A percentile compares a stretch with the other conserved stretches of the same genome.
Evolutionary conservation across 2,797 vertebrate genomes (phyloP).

Genomic region (Cercopithecus diana): DNA sequence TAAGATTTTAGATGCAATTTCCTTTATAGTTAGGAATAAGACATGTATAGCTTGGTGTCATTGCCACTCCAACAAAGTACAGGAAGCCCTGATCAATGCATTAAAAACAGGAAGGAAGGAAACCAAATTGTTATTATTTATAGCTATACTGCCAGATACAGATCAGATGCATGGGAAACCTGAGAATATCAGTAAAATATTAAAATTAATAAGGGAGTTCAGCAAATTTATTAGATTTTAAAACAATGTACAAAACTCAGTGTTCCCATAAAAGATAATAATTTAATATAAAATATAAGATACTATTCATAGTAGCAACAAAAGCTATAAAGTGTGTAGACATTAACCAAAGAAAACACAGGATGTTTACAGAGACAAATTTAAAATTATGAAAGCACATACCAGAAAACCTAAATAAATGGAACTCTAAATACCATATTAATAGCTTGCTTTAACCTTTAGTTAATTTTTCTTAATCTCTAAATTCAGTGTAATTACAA

Average conservation of each 20-base stretch:
- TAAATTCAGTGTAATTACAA: background rate
- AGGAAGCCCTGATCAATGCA: background rate
- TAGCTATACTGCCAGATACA: background rate
- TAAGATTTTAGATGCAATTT: constrained; percentile 12
- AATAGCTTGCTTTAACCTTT: background rate
- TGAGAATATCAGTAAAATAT: background rate
- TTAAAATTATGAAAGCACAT: background rate
- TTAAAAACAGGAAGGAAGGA: constrained; percentile 34
- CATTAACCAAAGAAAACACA: background rate
- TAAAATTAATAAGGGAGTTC: background rate
- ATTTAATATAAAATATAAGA: background rate
- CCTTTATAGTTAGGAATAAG: background rate
- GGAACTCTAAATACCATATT: background rate
- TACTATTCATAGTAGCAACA: background rate
- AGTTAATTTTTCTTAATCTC: background rate
- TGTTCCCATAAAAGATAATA: background rate
- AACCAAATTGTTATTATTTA: background rate
- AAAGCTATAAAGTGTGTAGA: background rate
- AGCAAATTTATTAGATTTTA: background rate
- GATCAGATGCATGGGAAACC: background rate
- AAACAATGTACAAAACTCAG: background rate
- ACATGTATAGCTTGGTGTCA: background rate
- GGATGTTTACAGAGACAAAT: background rate
- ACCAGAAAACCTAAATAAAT: background rate
- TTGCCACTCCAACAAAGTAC: background rate